Conservation (phyloP, 2,113 vertebrate species). For the Ailurus styani region DNA sequence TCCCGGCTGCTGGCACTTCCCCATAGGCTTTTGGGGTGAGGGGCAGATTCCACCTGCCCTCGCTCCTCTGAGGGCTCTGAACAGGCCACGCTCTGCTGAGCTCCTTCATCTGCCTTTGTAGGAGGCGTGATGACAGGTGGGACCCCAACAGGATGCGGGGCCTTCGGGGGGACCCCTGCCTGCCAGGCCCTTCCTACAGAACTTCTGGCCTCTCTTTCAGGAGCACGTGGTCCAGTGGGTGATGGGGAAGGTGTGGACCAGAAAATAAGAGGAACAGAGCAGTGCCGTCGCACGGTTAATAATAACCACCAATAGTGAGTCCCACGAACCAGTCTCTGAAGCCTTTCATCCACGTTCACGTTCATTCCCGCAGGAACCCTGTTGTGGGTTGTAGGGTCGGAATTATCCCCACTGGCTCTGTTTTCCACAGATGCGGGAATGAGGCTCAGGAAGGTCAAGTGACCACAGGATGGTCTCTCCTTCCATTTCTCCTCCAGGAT, state of each 20-base stretch:
- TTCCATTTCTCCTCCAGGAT: not conserved
- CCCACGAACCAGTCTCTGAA: not conserved
- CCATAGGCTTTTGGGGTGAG: not conserved
- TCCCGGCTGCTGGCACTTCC: not conserved
- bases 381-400: not conserved
- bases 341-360: accelerated
- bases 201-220: not conserved
- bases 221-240: not conserved
- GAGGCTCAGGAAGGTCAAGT: not conserved
- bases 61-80: not conserved
- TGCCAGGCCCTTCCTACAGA: not conserved
- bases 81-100: not conserved
- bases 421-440: not conserved
- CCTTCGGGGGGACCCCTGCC: not conserved
- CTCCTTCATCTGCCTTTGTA: not conserved
- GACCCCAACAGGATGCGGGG: not conserved
- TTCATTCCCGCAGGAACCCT: not conserved
- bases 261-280: not conserved
- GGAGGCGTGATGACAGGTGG: not conserved
- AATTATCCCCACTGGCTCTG: not conserved
- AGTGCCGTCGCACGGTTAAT: not conserved
- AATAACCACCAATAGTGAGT: not conserved
- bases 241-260: too few relatives aligned
- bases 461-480: not conserved
- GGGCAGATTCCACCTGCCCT: not conserved